These are phyloP conservation scores for Syngnathoides biaculeatus DNA, from an alignment of 2,113 vertebrate species.

Conservation along the genomic window DNA sequence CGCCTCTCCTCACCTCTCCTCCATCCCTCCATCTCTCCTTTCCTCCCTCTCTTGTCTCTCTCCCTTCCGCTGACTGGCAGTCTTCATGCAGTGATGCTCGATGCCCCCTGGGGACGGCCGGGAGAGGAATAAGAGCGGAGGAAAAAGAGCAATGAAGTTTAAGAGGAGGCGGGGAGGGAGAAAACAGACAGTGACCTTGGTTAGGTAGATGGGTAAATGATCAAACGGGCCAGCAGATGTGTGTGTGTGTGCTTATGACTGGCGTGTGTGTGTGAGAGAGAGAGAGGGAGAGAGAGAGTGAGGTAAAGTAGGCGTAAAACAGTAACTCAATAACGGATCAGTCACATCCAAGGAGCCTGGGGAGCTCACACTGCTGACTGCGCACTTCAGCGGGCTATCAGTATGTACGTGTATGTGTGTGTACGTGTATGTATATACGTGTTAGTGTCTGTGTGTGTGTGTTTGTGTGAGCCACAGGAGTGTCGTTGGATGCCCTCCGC, in stretches of 20 bases:
- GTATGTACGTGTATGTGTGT: slow-evolving; percentile 33
- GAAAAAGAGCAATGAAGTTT: slow-evolving; percentile 49
- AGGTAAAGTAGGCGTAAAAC: slow-evolving; percentile 77
- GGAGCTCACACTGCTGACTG: slow-evolving; percentile 77
- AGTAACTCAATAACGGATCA: slow-evolving; percentile 81
- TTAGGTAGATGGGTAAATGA: slow-evolving; percentile 75
- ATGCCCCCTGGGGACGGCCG: slow-evolving; percentile 66
- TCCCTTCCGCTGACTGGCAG: slow-evolving; percentile 73
- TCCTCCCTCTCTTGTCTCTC: slow-evolving; percentile 28
- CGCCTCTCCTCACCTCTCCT: slow-evolving; percentile 26
- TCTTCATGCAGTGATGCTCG: slow-evolving; percentile 75
- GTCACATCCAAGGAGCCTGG: slow-evolving; percentile 76
- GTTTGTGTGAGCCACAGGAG: slow-evolving; percentile 66
- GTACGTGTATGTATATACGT: slow-evolving; percentile 44
- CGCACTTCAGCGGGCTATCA: slow-evolving; percentile 66
- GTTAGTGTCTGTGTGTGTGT: slow-evolving; percentile 33
- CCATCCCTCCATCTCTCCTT: slow-evolving; percentile 26
- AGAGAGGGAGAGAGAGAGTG: slow-evolving; percentile 52
- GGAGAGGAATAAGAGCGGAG: slow-evolving; percentile 51
- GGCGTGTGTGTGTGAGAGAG: slow-evolving; percentile 27
- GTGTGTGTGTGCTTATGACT: slow-evolving; percentile 16
- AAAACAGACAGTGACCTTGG: slow-evolving; percentile 75
- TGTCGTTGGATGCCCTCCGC: slow-evolving; percentile 77
- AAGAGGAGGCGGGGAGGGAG: slow-evolving; percentile 63
- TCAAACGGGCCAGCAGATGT: slow-evolving; percentile 75